Conservation (phyloP, 2,888 invertebrate genomes). For the Pristionchus japonicus region DNA sequence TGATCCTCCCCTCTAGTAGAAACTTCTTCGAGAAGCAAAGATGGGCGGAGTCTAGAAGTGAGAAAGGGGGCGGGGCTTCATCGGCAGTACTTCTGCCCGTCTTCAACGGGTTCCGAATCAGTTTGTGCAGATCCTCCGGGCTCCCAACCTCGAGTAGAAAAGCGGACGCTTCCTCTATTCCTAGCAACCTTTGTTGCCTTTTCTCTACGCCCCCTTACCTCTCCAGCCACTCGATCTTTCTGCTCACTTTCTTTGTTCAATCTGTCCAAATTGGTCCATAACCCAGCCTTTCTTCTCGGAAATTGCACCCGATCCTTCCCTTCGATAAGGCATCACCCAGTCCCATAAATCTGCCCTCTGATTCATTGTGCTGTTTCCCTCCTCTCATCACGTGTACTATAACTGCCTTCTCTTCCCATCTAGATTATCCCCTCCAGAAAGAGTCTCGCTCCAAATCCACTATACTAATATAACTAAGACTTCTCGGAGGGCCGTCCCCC, state of each 20-base stretch:
- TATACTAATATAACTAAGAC: constrained; percentile 14
- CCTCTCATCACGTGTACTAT: not conserved
- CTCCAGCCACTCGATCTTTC: not conserved
- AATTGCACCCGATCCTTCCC: not conserved
- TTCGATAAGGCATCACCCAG: too few species aligned
- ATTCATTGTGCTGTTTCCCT: not conserved
- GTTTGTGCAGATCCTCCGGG: not conserved
- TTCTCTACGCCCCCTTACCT: not conserved
- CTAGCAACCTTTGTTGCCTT: not conserved
- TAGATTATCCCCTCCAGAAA: not conserved
- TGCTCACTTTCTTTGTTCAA: not conserved
- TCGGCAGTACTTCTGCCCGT: not conserved
- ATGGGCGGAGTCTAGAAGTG: not conserved
- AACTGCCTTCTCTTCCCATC: not conserved
- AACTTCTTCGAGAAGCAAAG: not conserved
- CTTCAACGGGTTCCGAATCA: not conserved
- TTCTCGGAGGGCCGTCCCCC: not conserved
- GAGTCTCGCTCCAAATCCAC: not conserved
- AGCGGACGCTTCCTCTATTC: not conserved
- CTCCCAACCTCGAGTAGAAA: not conserved
- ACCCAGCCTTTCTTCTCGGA: not conserved
- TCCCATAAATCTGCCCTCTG: not conserved
- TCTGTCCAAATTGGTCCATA: not conserved
- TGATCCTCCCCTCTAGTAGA: not conserved
- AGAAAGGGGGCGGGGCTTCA: not conserved